Percentiles rank a stretch among this genome's conserved stretches.
Conservation (phyloP, 2,888 invertebrate genomes). For the Oligia latruncula region DNA sequence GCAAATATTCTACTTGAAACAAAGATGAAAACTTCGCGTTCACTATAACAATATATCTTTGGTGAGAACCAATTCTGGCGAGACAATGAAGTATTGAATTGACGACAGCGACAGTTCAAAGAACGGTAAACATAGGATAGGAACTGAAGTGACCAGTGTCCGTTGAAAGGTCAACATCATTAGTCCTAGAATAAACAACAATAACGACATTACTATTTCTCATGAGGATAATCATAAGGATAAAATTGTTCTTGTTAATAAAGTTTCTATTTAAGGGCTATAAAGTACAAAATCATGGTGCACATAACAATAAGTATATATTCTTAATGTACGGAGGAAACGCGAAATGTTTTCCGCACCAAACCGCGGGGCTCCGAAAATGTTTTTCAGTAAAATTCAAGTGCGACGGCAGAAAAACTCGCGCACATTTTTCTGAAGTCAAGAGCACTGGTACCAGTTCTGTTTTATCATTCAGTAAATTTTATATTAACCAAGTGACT, state of each 20-base stretch:
- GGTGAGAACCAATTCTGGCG: constrained; percentile 48
- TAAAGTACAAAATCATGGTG: constrained; percentile 36
- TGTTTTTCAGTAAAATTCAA: constrained; percentile 81
- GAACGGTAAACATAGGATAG: constrained; percentile 49
- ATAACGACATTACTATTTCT: constrained; percentile 8
- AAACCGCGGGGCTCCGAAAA: constrained; percentile 81
- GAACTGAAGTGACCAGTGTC: constrained; percentile 37
- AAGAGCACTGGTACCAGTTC: constrained; percentile 71
- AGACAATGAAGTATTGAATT: constrained; percentile 63
- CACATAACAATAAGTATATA: constrained; percentile 61
- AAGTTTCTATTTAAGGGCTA: constrained; percentile 6
- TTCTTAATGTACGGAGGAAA: constrained; percentile 76
- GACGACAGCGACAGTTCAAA: constrained; percentile 45
- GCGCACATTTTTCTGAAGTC: constrained; percentile 77
- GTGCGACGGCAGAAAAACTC: constrained; percentile 78
- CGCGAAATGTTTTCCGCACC: constrained; percentile 77
- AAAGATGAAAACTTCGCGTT: constrained; percentile 33
- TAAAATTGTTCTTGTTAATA: constrained; percentile 8
- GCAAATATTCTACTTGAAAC: constrained; percentile 33
- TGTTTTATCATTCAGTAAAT: constrained; percentile 76
- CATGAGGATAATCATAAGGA: constrained; percentile 16
- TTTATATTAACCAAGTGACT: constrained; percentile 71
- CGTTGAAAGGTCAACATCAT: constrained; percentile 30
- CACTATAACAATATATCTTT: constrained; percentile 45
- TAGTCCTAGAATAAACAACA: constrained; percentile 33